A percentile compares a stretch with the other conserved stretches of the same genome.
These are phyloP conservation scores for Thereuonema tuberculata DNA, from an alignment of 1,140 invertebrate species.

Conservation along the genomic window DNA sequence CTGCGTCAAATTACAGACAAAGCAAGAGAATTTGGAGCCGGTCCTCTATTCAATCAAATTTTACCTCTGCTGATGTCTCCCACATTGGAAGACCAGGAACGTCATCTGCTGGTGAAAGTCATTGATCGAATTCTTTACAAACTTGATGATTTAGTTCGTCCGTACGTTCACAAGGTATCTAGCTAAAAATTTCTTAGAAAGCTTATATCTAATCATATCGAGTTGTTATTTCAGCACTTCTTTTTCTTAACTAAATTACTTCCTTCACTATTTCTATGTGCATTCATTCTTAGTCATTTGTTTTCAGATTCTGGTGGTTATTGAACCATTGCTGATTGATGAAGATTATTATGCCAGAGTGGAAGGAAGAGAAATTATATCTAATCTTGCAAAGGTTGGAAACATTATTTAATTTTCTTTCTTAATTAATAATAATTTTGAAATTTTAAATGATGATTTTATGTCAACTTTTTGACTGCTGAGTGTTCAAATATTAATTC, in stretches of 20 bases:
- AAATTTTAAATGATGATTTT: too few relatives aligned
- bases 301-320: constrained; percentile 83
- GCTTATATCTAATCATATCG: not conserved
- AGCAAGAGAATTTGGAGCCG: constrained; percentile 94
- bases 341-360: constrained; percentile 99
- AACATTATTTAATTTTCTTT: too few relatives aligned
- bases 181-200: not conserved
- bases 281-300: too few relatives aligned
- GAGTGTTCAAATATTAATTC: too few relatives aligned
- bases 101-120: constrained; percentile 98
- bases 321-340: constrained; percentile 96
- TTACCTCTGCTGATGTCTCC: constrained; percentile 97
- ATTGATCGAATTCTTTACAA: constrained; percentile 98
- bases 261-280: constrained; percentile 1
- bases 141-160: constrained; percentile 93
- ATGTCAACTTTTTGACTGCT: too few relatives aligned
- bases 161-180: constrained; percentile 92
- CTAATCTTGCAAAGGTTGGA: constrained; percentile 80
- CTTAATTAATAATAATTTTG: not conserved
- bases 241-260: not conserved
- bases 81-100: constrained; percentile 96
- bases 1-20: constrained; percentile 97
- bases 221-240: not conserved
- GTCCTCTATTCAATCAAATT: constrained; percentile 97
- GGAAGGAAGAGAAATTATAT: constrained; percentile 98